Conservation (phyloP, 2,113 vertebrate species). For the Sturnira hondurensis region DNA sequence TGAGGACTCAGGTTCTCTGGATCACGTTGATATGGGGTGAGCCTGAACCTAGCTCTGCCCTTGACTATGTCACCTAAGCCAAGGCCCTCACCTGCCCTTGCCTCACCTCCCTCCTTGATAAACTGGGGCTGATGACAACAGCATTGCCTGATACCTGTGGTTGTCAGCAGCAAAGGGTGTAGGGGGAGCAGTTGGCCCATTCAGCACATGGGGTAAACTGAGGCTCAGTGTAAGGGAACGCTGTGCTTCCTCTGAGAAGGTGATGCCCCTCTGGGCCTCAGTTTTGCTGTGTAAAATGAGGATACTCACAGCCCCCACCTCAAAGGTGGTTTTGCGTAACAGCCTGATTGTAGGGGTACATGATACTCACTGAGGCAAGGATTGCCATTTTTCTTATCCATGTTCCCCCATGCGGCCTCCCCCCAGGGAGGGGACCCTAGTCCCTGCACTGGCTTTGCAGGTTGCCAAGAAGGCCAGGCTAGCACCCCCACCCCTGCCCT, state of each 20-base stretch:
- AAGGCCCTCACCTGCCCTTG: neutral
- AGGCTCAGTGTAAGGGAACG: neutral
- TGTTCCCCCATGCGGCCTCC: fast-evolving
- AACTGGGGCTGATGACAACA: neutral
- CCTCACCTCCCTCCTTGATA: neutral
- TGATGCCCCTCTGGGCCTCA: neutral
- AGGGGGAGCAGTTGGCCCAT: neutral
- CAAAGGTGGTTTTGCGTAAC: neutral
- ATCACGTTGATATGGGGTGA: neutral
- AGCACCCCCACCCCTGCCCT: neutral
- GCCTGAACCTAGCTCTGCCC: neutral
- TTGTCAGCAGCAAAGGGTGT: neutral
- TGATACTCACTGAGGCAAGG: neutral
- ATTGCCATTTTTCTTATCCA: neutral
- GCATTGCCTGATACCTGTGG: neutral
- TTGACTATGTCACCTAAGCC: neutral
- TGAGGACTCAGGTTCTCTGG: neutral
- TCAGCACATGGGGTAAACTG: neutral
- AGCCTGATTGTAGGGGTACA: neutral
- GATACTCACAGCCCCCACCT: neutral
- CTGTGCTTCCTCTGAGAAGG: neutral
- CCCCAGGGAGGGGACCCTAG: neutral
- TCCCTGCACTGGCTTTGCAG: neutral
- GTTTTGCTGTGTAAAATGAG: neutral
- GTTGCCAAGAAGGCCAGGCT: neutral